Conservation (phyloP, 2,797 vertebrate species). For the Epinephelus awoara region DNA sequence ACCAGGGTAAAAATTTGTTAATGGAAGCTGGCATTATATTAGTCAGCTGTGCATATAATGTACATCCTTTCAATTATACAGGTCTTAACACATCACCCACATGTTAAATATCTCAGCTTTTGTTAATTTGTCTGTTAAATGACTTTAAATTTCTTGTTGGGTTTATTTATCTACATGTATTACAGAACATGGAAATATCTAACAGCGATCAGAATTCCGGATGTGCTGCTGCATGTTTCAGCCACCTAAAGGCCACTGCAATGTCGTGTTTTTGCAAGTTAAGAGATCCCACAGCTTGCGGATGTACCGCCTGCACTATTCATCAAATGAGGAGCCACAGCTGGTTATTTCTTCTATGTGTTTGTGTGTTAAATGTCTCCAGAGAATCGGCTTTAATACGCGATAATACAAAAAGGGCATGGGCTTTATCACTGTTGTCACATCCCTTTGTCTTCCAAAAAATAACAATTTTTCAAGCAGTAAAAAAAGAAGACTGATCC, state of each 20-base stretch:
- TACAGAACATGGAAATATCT: background rate
- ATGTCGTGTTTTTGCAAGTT: background rate
- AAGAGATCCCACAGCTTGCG: background rate
- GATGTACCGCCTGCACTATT: background rate
- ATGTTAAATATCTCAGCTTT: constrained; percentile 2
- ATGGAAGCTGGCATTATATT: background rate
- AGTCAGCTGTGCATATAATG: background rate
- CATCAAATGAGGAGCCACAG: background rate
- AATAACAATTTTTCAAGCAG: constrained; percentile 24
- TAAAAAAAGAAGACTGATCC: constrained; percentile 9
- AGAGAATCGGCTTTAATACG: constrained; percentile 20
- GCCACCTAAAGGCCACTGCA: background rate
- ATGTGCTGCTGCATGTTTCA: constrained; percentile 1
- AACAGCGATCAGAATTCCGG: background rate
- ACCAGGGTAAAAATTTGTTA: too few species aligned
- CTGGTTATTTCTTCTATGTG: background rate
- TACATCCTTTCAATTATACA: background rate
- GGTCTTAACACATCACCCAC: background rate
- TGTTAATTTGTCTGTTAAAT: background rate
- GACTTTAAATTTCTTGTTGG: background rate
- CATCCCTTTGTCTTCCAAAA: background rate
- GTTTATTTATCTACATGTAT: constrained; percentile 4
- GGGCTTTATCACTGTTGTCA: background rate
- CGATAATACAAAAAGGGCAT: constrained; percentile 7
- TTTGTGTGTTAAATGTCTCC: background rate